Percentiles rank a stretch among this genome's conserved stretches.
Evolutionary conservation across 2,888 invertebrate species (phyloP).

Genomic region (Toxonevra muliebris): DNA sequence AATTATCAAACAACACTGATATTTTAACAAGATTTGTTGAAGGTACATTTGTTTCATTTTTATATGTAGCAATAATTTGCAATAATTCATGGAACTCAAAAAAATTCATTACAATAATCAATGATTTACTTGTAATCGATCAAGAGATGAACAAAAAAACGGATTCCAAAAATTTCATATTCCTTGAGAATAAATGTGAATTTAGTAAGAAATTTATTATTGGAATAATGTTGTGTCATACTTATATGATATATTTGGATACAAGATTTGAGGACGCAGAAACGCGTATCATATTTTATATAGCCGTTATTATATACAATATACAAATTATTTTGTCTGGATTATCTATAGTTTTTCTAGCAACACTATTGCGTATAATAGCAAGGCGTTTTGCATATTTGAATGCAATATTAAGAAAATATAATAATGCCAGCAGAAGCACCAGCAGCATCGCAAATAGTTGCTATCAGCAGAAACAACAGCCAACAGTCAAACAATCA

Average conservation of each 20-base stretch:
- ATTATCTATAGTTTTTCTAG: constrained; percentile 50
- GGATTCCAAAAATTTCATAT: constrained; percentile 42
- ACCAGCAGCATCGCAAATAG: too few relatives aligned
- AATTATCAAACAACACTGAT: too few relatives aligned
- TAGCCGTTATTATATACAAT: constrained; percentile 47
- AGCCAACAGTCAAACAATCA: constrained; percentile 22
- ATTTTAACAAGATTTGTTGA: too few relatives aligned
- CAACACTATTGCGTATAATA: constrained; percentile 49
- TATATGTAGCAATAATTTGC: too few relatives aligned
- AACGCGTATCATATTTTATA: constrained; percentile 46
- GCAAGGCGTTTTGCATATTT: constrained; percentile 51
- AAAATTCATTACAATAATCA: constrained; percentile 49
- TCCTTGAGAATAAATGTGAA: too few relatives aligned
- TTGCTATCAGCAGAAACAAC: too few relatives aligned
- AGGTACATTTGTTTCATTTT: constrained; percentile 50
- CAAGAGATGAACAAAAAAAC: constrained; percentile 52
- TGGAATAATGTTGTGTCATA: constrained; percentile 47
- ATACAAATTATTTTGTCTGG: constrained; percentile 50
- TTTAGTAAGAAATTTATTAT: constrained; percentile 43
- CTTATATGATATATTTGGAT: constrained; percentile 46
- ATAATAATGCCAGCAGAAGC: too few relatives aligned
- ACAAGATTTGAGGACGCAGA: too few relatives aligned
- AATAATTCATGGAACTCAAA: too few relatives aligned
- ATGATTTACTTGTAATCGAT: too few relatives aligned
- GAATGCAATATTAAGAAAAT: constrained; percentile 45